Conservation (phyloP, 2,113 vertebrate genomes). For the Heterocephalus glaber region DNA sequence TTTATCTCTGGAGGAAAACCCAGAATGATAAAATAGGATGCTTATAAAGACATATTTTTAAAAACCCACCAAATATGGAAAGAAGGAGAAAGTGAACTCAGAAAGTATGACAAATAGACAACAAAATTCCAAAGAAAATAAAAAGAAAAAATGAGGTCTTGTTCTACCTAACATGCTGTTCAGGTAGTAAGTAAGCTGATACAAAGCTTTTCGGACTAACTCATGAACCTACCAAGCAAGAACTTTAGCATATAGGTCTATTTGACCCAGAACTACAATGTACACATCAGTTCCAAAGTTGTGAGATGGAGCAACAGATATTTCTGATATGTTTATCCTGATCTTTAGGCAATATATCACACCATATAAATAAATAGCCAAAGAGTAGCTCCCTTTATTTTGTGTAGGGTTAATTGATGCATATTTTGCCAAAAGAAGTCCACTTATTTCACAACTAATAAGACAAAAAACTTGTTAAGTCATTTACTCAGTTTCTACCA, state of each 20-base stretch:
- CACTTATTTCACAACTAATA: not conserved
- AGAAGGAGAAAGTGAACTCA: not conserved
- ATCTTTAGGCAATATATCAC: not conserved
- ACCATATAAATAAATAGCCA: not conserved
- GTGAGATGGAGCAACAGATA: not conserved
- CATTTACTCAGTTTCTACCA: not conserved
- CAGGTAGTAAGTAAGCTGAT: not conserved
- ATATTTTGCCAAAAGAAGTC: not conserved
- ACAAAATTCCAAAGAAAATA: not conserved
- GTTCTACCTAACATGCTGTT: not conserved
- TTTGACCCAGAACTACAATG: not conserved
- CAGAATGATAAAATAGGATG: not conserved
- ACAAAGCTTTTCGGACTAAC: not conserved
- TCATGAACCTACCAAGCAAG: not conserved
- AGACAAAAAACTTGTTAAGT: not conserved
- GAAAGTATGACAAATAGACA: not conserved
- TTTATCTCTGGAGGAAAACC: not conserved
- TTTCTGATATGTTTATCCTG: not conserved
- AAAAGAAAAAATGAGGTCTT: not conserved
- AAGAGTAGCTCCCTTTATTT: not conserved
- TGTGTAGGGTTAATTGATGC: not conserved
- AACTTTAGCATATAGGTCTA: not conserved
- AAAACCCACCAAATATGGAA: not conserved
- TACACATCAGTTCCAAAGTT: not conserved
- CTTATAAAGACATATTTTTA: constrained; percentile 2